Base-by-base conservation (phyloP, 2,888 invertebrate species). In the Caenorhabditis imperialis region DNA sequence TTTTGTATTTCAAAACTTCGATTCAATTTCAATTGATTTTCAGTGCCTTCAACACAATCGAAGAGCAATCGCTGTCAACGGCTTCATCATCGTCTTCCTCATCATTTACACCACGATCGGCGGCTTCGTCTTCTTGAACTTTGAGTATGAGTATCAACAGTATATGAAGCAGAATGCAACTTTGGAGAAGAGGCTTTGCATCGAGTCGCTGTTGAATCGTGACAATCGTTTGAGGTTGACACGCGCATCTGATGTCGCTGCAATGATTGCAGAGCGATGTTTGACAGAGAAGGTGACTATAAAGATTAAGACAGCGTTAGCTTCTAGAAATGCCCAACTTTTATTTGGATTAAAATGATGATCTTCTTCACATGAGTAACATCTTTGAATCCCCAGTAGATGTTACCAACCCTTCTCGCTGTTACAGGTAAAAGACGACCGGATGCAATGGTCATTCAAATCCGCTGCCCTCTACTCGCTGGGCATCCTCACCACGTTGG, bases 401-500 rank as follows among this genome's bases (percentile, higher is more conserved):
- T n/a, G n/a, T n/a, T n/a, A n/a, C n/a, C n/a, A n/a, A n/a, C n/a
- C n/a, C n/a, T n/a, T 45, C 23, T 30, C 25, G 7, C 5, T 33
- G 8, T 71, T 63, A 7, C 48, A 73, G 73, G 60, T 74, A 18
- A 69, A 74, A 45, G 74, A 74, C 51, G 74, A 74, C 20, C 76
- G 82, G 20, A 79, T 82, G 48, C 81, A 80, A 38, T 86, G 86
- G 86, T 85, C 82, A 55, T 81, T 84, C 60, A 82, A 82, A 48
- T 84, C 84, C 38, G 82, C 86, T 0, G 78, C 85, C 10, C 80
- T 86, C 38, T 87, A 85, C 58, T 85, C 84, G 16, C 79, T 86
- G 51, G 86, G 86, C 16, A 87, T 86, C 72, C 75, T 86, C 33
- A 86, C 86, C 12, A 86, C 86, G 20, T 70, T 86, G 20, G 86